These are phyloP conservation scores for Saiga tatarica DNA, from an alignment of 2,113 vertebrate genomes.

Conservation along the genomic window DNA sequence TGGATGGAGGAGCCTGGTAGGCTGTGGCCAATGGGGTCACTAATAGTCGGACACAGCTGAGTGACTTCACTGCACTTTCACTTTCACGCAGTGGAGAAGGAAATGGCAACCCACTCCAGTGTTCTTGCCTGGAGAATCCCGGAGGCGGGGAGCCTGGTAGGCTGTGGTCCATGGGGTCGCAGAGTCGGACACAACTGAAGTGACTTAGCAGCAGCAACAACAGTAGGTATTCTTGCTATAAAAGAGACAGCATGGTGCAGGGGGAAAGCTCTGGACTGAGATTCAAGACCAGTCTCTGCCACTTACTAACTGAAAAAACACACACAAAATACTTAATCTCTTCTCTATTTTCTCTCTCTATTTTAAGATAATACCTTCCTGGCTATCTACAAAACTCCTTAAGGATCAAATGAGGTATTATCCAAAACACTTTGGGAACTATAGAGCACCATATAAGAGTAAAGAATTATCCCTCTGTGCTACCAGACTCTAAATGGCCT, in stretches of 20 bases:
- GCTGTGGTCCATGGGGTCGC: too few species aligned
- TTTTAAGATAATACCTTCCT: constrained; percentile 2
- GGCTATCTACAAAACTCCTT: not conserved
- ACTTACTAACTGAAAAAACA: not conserved
- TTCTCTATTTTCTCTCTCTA: not conserved
- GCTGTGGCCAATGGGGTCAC: too few species aligned
- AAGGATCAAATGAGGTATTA: constrained; percentile 36
- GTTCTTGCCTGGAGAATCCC: too few species aligned
- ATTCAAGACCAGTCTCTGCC: not conserved
- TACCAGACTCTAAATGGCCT: not conserved
- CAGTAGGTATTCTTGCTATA: not conserved
- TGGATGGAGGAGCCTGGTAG: too few species aligned
- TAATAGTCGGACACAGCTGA: too few species aligned
- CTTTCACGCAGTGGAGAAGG: too few species aligned
- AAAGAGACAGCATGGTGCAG: not conserved
- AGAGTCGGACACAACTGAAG: too few species aligned
- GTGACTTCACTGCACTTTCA: too few species aligned
- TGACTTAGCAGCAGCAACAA: too few species aligned
- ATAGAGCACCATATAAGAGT: not conserved
- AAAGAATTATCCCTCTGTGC: not conserved
- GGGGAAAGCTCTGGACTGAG: not conserved
- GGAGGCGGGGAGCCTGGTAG: too few species aligned
- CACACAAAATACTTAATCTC: constrained; percentile 2
- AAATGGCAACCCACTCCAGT: too few species aligned
- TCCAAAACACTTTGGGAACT: constrained; percentile 9